These are phyloP conservation scores for Lonchura striata DNA, from an alignment of 2,113 vertebrate genomes.

Conservation along the genomic window DNA sequence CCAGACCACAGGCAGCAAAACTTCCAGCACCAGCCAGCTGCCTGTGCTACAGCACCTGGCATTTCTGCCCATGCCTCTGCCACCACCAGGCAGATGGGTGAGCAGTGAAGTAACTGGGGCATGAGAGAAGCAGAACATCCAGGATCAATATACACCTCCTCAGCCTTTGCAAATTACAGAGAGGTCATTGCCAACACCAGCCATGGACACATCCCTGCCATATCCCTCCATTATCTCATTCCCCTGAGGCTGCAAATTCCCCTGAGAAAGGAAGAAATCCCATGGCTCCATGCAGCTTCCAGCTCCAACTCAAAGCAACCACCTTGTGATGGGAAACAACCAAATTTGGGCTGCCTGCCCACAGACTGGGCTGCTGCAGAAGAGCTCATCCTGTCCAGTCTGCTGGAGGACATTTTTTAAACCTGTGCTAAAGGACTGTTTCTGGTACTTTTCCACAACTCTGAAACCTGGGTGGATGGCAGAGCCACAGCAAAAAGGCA, in stretches of 20 bases:
- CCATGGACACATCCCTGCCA: fast-evolving
- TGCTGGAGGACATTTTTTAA: not conserved
- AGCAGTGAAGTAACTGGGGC: not conserved
- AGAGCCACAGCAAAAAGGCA: conserved; percentile 31
- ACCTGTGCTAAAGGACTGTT: not conserved
- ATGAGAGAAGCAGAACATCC: not conserved
- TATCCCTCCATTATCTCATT: too few relatives aligned
- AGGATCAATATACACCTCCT: not conserved
- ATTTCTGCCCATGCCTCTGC: not conserved
- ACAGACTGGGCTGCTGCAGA: not conserved
- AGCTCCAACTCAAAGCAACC: not conserved
- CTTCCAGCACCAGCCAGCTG: not conserved
- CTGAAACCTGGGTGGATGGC: not conserved
- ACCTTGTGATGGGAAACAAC: not conserved
- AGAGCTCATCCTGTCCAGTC: not conserved
- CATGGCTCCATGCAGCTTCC: not conserved
- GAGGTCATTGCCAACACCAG: not conserved
- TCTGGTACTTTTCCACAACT: not conserved
- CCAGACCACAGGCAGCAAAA: not conserved
- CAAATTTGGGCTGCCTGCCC: not conserved
- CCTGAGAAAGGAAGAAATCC: not conserved
- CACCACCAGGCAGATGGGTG: not conserved
- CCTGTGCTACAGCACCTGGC: not conserved
- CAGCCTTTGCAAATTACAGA: not conserved
- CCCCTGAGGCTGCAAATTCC: not conserved